Base-by-base conservation (phyloP, 53 echinoderm and acorn worm genomes). In the Paelopatides confundens region DNA sequence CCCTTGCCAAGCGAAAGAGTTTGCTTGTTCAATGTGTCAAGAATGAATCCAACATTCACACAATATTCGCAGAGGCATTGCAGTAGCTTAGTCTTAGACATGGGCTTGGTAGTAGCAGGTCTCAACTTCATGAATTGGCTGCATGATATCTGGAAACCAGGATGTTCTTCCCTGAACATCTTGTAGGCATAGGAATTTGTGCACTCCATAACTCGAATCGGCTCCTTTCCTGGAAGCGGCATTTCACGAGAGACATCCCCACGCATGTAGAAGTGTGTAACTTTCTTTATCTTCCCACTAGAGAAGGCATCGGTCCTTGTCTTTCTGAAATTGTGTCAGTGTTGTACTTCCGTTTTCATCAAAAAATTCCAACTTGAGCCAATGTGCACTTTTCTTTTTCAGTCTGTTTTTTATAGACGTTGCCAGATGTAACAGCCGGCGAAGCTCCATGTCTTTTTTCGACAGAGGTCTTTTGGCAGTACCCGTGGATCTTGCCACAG, bases 281-380 rank as follows among this genome's bases (percentile, higher is more conserved):
- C 82, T 35, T 21, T 24, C 66, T 81, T 66, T 34, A 48, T 36
- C 21, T 51, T 91, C 7, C 36, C 87, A 34, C 69, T 68, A 15
- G 35, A 37, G 0, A 91, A 29, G 4, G 87, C 91, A 91, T 87
- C 87, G 31, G 31, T 81, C 35, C 87, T 53, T 69, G 39, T 37
- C 38, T 85, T 90, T 32, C 90, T 34, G 14, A 28, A 71, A 24
- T 76, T 24, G 18, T 21, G n/a, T 9, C 3, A 36, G 12, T 85
- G 85, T 30, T 18, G 77, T 4, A 33, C 15, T 2, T 39, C 49
- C 21, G 71, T 43, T 35, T 81, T 90, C 10, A 54, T 69, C 12
- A 86, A 63, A 49, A 87, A 91, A 39, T 91, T 87, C 91, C 91
- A 91, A 65, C 91, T 87, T 21, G 81, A 63, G 5, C 87, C 87